Evolutionary conservation across 2,888 invertebrate species (phyloP).

Genomic region (Drosophila stalkeri): DNA sequence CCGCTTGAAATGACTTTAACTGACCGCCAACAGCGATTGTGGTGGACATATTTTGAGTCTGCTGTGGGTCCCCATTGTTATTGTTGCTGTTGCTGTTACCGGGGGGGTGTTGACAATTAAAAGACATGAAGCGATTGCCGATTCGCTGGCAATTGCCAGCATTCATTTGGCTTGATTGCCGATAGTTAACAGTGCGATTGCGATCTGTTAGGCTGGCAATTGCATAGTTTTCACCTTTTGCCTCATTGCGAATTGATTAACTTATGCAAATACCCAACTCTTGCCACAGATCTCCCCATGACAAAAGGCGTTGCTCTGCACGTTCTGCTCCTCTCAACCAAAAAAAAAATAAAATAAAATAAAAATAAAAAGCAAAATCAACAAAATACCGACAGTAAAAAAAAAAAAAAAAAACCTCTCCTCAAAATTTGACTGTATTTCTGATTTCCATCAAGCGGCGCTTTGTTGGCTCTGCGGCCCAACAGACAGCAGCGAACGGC

Average conservation of each 20-base stretch:
- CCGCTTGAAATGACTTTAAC: constrained; percentile 51
- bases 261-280: constrained; percentile 80
- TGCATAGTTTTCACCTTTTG: constrained; percentile 73
- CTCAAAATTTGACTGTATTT: constrained; percentile 44
- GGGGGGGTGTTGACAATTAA: constrained; percentile 63
- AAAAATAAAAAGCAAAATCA: constrained; percentile 12
- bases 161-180: constrained; percentile 61
- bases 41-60: constrained; percentile 41
- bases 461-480: constrained; percentile 53
- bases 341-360: constrained; percentile 16
- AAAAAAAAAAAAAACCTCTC: constrained; percentile 35
- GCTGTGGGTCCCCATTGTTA: constrained; percentile 25
- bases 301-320: constrained; percentile 80
- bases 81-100: constrained; percentile 16
- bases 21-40: constrained; percentile 49
- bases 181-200: constrained; percentile 61
- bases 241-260: constrained; percentile 82
- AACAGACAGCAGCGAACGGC: constrained; percentile 36
- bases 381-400: constrained; percentile 16
- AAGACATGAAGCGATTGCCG: constrained; percentile 56
- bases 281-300: constrained; percentile 56
- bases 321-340: constrained; percentile 44
- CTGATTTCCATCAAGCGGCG: constrained; percentile 75
- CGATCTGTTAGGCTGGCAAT: constrained; percentile 51
- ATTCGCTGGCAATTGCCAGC: constrained; percentile 39